Evolutionary conservation across 2,797 vertebrate species (phyloP), one percentile per base, ranked within the genome.

Genomic region (Echiichthys vipera): DNA sequence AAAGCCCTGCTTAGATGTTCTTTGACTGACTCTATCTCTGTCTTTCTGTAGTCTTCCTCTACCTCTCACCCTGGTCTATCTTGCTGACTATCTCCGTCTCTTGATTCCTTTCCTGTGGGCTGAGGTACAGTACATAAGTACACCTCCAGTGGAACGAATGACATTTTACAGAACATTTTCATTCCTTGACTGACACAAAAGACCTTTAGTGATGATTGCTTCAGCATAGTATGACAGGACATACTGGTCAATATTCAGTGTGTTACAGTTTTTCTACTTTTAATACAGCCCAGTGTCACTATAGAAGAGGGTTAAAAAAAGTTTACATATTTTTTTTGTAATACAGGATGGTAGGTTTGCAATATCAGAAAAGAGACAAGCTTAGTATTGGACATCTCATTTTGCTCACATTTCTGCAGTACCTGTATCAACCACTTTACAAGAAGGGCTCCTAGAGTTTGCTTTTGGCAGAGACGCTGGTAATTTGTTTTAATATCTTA

Each of bases 1-100:
- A 89, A 77, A 66, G 25, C 17, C 15, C 69, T 30, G 17, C 77
- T 80, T 46, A 45, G 74, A 83, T 71, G 64, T 71, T 87, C 77
- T 58, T 36, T 65, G 74, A 58, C 40, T 29, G 66, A 65, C 80
- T 79, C 40, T 53, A 36, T 78, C 61, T 55, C 46, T 62, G 17
- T 57, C 34, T 25, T 37, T 42, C 30, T 43, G 15, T 18, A 61
- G 62, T 55, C 51, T 64, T 51, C 55, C 53, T 63, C 49, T 62
- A 34, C 29, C 30, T 20, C 27, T 47, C 20, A 32, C 24, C 22
- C 37, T 10, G 39, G 58, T 81, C 71, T 46, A 30, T 71, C 55
- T 59, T 3, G n/a, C 51, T 40, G 42, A 36, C 20, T 20, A 27
- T 30, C 51, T 49, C 37, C 57, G 66, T 83, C 15, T 74, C 64